Evolutionary conservation across 2,113 vertebrate species (phyloP), one percentile per base, ranked within the genome.

Genomic region (Vulpes ferrilata): DNA sequence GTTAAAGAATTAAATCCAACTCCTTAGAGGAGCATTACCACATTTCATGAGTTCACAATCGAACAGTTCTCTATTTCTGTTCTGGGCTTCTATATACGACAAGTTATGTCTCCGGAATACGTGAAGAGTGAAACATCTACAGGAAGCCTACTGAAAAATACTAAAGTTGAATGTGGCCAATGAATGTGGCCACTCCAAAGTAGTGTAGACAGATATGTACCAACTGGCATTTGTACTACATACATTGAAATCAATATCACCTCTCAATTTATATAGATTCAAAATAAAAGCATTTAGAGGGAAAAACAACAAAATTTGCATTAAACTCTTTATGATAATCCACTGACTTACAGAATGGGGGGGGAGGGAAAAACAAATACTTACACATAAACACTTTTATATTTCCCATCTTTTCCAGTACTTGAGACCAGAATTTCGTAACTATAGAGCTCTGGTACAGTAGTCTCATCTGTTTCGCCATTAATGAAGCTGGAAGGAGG

Each of bases 401-500:
- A 99, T 96, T 99, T 99, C 62, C 99, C 99, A 94, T 99, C 99
- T 98, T 99, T 99, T 96, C 99, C 99, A 1, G 98, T 99, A 97
- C 97, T 99, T 32, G 99, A 99, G 95, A 99, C 79, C 62, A 99
- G 99, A 79, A 99, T 98, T 98, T 99, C 99, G 0, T 99, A 99
- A 96, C 97, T 98, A 98, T 99, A 98, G 83, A 98, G 93, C 53
- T 99, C 99, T 62, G 97, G 98, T n/a, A 96, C 12, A 65, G 97
- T 93, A 38, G 82, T 97, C n/a, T 97, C 98, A 16, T 98, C 98
- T 97, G 97, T 51, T 6, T 99, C 99, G 1, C 99, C 99, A 12
- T 98, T 97, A 25, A 98, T 96, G 59, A 99, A 97, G 80, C 92
- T 98, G 96, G 98, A 96, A 96, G 99, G 99, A 38, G 98, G 99